phyloP scores from a whole-genome alignment of 2,113 vertebrate genomes.

The Nipponia nippon region DNA sequence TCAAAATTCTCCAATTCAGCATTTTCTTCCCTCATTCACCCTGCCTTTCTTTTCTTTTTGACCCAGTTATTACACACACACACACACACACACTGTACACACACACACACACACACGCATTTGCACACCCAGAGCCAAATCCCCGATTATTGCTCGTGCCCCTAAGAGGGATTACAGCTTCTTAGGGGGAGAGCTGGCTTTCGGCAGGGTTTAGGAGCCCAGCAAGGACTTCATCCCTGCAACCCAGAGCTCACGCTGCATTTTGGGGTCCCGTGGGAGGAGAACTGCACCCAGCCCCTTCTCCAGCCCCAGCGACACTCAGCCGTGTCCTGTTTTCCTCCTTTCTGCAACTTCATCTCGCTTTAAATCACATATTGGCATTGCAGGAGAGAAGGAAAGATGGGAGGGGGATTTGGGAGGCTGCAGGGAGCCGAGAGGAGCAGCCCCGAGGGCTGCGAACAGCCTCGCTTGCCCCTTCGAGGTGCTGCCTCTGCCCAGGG shows the following conservation, averaged over 20 bases:
- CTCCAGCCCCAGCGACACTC: background rate
- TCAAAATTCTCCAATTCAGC: background rate
- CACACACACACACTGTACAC: background rate
- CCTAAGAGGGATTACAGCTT: conserved; percentile 5
- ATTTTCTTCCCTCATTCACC: background rate
- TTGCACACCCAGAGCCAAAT: background rate
- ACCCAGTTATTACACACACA: rapidly evolving
- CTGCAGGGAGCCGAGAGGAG: background rate
- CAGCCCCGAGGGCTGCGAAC: rapidly evolving
- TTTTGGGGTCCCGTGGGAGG: rapidly evolving
- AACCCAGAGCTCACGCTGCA: rapidly evolving
- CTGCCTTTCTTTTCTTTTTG: background rate
- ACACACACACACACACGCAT: background rate
- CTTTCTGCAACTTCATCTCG: background rate
- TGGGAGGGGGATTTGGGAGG: background rate
- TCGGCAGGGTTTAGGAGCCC: background rate
- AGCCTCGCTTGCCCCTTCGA: rapidly evolving
- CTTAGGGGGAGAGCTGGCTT: background rate
- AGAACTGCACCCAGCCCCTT: background rate
- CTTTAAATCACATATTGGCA: background rate
- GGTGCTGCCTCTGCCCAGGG: background rate
- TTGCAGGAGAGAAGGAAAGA: background rate
- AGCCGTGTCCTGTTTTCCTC: background rate
- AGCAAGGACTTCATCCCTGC: background rate
- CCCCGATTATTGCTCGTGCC: background rate